Base-by-base conservation (phyloP, 2,888 invertebrate species). In the Gastrophysa polygoni region DNA sequence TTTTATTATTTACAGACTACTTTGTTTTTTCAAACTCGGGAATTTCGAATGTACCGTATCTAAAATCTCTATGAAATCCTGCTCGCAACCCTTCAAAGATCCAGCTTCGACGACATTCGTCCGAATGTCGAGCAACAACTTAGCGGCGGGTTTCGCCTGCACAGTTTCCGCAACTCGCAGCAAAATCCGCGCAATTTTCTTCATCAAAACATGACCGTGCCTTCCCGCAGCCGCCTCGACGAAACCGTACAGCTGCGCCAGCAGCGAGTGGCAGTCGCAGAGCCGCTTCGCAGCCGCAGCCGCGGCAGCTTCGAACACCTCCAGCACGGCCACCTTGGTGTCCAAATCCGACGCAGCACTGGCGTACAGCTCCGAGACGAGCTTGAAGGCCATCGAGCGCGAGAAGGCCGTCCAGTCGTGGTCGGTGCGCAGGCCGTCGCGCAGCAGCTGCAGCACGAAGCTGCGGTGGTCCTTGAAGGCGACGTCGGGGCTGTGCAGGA, bases 401-500 rank as follows among this genome's bases (percentile, higher is more conserved):
- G 91, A 86, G 17, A 91, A 86, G 1, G 93, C 83, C 55, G 88
- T 85, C 57, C 92, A 87, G 79, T 97, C 96, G 0, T 85, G 83
- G 71, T 89, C 87, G 0, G 89, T 88, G 74, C 89, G 88, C 38
- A 93, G 84, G 1, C 96, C 95, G 71, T 93, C 89, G 14, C 85
- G 82, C 29, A 96, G 84, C 7, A 94, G 81, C 71, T 90, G 86
- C 8, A 96, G 82, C 32, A 95, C 89, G 89, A 96, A 97, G 21
- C 84, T 82, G 47, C 92, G 84, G 72, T 93, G 89, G 0, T 86
- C 85, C 17, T 85, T 84, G 57, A 87, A 85, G 70, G 90, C 87
- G 0, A 92, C 84, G 59, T 92, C 91, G 8, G 89, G 86, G 65
- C 92, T 93, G 76, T 93, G 91, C 75, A 96, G 90, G 34, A 96